These are phyloP conservation scores for Axea sp. DNA, from an alignment of 2,888 invertebrate species.

Conservation along the genomic window DNA sequence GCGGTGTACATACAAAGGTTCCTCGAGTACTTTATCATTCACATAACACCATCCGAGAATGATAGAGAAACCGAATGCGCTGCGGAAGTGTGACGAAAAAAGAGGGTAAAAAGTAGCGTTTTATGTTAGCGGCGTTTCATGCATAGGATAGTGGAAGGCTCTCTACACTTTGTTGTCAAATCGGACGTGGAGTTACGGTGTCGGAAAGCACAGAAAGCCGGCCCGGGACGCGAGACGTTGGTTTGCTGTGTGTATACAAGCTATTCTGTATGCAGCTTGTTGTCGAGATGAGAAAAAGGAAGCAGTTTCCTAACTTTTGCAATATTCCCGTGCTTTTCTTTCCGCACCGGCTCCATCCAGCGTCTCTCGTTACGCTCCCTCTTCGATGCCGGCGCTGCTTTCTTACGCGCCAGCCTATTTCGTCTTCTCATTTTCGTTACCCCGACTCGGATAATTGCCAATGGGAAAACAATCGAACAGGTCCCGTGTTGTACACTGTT, in stretches of 20 bases:
- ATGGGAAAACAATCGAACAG: too few relatives aligned
- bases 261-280: conserved; percentile 69
- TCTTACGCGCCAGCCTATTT: conserved; percentile 16
- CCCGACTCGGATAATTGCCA: conserved; percentile 4
- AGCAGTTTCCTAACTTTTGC: conserved; percentile 68
- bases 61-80: conserved; percentile 32
- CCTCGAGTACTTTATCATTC: conserved; percentile 51
- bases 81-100: conserved; percentile 34
- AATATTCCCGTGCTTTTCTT: conserved; percentile 71
- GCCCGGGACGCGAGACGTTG: conserved; percentile 50
- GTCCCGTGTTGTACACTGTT: too few relatives aligned
- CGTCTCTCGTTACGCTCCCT: conserved; percentile 24
- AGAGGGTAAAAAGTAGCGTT: conserved; percentile 48
- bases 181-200: conserved; percentile 65
- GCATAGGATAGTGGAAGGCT: conserved; percentile 67
- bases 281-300: conserved; percentile 66
- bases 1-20: conserved; percentile 36
- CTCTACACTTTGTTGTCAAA: conserved; percentile 65
- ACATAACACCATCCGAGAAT: conserved; percentile 39
- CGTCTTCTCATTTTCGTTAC: conserved; percentile 10
- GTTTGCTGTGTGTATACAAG: conserved; percentile 58
- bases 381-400: conserved; percentile 25
- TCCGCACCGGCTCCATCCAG: conserved; percentile 51
- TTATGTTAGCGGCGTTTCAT: conserved; percentile 54
- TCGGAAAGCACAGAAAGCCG: conserved; percentile 46